These are phyloP conservation scores for Zaprionus davidi DNA, from an alignment of 1,140 invertebrate genomes.

Conservation along the genomic window DNA sequence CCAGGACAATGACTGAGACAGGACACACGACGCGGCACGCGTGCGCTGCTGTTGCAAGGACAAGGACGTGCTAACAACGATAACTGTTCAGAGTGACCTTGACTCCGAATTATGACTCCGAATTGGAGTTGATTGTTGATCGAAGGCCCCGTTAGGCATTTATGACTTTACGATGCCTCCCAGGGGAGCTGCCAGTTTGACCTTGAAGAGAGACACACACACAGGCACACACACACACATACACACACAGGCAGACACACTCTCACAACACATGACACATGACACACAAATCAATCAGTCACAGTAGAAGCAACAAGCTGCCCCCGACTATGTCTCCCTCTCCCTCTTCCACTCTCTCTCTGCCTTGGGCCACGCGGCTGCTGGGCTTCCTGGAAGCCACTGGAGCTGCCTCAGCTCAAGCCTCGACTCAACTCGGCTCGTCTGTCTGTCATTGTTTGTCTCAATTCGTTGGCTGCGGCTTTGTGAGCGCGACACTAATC, in stretches of 20 bases:
- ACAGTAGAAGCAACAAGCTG: conserved; percentile 50
- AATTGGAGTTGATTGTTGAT: conserved; percentile 13
- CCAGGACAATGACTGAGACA: conserved; percentile 19
- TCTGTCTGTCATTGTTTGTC: conserved; percentile 76
- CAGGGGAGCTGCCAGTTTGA: conserved; percentile 43
- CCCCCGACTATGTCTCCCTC: neutral
- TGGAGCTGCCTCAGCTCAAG: neutral
- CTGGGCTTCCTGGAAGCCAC: conserved; percentile 40
- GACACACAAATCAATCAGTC: conserved; percentile 75
- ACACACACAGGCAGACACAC: neutral
- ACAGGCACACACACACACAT: neutral
- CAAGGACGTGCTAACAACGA: conserved; percentile 26
- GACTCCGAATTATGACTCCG: conserved; percentile 18
- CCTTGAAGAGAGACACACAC: conserved; percentile 44
- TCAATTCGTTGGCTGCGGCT: conserved; percentile 53
- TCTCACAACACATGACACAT: conserved; percentile 4
- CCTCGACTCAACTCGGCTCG: neutral
- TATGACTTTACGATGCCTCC: conserved; percentile 39
- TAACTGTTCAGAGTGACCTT: conserved; percentile 4
- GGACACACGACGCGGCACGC: conserved; percentile 45
- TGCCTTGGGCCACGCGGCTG: neutral
- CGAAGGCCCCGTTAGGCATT: conserved; percentile 39
- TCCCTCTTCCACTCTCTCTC: neutral
- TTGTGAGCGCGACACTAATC: conserved; percentile 71
- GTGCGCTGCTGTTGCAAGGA: conserved; percentile 15